Base-by-base conservation (phyloP, 2,113 vertebrate species). In the Dromas ardeola region DNA sequence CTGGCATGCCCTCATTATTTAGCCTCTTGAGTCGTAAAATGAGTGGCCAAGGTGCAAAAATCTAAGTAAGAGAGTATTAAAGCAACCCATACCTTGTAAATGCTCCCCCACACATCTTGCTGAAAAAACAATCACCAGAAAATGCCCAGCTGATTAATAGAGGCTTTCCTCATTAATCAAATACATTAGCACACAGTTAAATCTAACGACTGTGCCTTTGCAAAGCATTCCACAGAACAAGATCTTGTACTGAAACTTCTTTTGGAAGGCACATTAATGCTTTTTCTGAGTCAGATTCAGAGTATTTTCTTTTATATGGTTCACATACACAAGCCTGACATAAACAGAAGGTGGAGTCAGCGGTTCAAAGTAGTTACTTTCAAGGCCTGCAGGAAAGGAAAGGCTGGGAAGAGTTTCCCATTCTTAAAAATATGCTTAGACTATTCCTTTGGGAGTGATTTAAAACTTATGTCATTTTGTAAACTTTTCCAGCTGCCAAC, bases 351-450 rank as follows among this genome's bases (percentile, higher is more conserved):
- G 71, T 79, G 83, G 93, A 95, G 89, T 79, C 89, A 91, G 78
- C 9, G 15, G 58, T 85, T 91, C 62, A 59, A 59, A 49, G 14
- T 23, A 78, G 55, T 34, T 79, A 55, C 49, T 91, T 89, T 62
- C 83, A 69, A 91, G 58, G 73, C 45, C 29, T 55, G 58, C 81
- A 79, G 81, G 70, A 84, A 86, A 63, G 69, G 19, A 77, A 92
- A 91, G 74, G 66, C 81, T 96, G 95, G 50, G 95, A 96, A 95
- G 93, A 93, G 71, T 52, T 94, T 96, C 87, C 87, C 94, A 96
- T 97, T 97, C 96, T 96, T 97, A 96, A 97, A 97, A 96, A 95
- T 81, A 96, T 83, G 95, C 89, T 81, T 62, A 83, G 85, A 53
- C 76, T 67, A 82, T 77, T 97, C 95, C 95, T 86, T 63, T 32